phyloP scores from a whole-genome alignment of 2,113 vertebrate genomes.

The Oncorhynchus mykiss region DNA sequence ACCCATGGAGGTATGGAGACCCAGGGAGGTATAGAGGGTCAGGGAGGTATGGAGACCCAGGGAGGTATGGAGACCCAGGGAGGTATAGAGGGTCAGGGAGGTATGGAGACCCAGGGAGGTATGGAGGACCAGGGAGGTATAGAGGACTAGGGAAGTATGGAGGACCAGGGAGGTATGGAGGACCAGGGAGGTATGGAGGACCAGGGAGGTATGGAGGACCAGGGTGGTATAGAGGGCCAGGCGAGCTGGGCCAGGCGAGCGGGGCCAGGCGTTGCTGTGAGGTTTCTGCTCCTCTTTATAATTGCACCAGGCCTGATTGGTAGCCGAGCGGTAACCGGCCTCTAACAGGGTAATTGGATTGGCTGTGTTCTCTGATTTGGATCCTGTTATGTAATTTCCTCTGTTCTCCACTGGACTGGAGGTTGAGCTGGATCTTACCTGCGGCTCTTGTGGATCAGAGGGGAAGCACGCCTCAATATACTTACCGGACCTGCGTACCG shows the following conservation, averaged over 20 bases:
- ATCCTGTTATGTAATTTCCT: conserved; percentile 69
- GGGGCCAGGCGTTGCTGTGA: neutral
- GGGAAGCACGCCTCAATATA: neutral
- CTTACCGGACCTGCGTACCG: conserved; percentile 17
- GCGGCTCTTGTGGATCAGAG: neutral
- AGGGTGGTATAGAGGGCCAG: neutral
- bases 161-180: no score
- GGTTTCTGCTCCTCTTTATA: conserved; percentile 2
- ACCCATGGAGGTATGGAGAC: no score
- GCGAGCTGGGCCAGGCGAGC: neutral
- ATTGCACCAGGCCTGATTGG: conserved; percentile 42
- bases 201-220: no score
- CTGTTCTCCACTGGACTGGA: conserved; percentile 1
- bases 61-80: no score
- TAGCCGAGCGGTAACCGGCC: neutral
- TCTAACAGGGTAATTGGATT: conserved; percentile 64
- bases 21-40: no score
- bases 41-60: no score
- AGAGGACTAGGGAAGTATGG: no score
- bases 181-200: no score
- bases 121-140: no score
- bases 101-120: no score
- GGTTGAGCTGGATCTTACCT: neutral
- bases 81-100: no score
- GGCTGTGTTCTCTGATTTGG: conserved; percentile 59